Conservation (phyloP, 2,113 vertebrate genomes). For the Rhinopithecus roxellana region DNA sequence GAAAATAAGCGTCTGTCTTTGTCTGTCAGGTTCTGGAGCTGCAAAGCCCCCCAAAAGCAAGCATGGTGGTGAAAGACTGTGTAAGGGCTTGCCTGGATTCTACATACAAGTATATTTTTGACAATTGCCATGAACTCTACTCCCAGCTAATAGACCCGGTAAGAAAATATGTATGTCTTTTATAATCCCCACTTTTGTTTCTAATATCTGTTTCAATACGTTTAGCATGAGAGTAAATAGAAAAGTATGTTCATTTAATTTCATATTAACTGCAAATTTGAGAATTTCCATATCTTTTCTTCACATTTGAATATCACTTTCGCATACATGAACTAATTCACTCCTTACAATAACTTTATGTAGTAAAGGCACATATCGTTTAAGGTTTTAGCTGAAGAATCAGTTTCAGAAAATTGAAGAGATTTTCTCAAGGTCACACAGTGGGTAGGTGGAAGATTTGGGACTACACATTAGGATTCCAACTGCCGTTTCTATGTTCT, state of each 20-base stretch:
- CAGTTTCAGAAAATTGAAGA: background rate
- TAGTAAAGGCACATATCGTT: background rate
- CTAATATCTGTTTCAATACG: background rate
- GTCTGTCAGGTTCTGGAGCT: constrained; percentile 93
- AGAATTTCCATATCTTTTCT: background rate
- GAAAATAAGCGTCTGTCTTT: background rate
- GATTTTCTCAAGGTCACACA: background rate
- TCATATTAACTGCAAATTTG: background rate
- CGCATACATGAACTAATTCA: background rate
- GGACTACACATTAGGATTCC: background rate
- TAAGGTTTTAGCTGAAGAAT: background rate
- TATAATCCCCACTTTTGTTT: background rate
- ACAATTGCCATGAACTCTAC: constrained; percentile 97
- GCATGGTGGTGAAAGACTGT: constrained; percentile 96
- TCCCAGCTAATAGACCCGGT: constrained; percentile 96
- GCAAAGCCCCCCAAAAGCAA: constrained; percentile 95
- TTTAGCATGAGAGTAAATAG: background rate
- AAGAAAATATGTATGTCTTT: constrained; percentile 58
- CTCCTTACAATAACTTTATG: background rate
- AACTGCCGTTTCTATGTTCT: background rate
- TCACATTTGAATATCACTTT: background rate
- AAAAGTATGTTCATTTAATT: background rate
- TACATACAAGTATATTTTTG: constrained; percentile 98
- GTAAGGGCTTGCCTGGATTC: constrained; percentile 96
- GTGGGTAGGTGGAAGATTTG: background rate